Base-by-base conservation (phyloP, 2,888 invertebrate species). In the Agrochola litura region DNA sequence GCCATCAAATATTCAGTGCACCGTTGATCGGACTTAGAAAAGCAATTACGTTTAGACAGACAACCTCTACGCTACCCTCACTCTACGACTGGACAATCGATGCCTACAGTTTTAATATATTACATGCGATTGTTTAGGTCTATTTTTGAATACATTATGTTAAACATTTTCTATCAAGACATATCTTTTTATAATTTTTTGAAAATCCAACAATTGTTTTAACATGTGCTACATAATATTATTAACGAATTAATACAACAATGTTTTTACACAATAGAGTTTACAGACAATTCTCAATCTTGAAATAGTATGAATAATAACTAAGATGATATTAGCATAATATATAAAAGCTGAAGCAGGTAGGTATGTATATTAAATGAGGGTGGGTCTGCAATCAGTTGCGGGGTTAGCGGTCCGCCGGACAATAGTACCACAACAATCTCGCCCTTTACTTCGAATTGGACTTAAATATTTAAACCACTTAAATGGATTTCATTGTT, bases 401-500 rank as follows among this genome's bases (percentile, higher is more conserved):
- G 94, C 87, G 94, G 94, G 95, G 94, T 93, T 93, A 89, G 93
- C 93, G 93, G 93, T 93, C 92, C 91, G 91, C 81, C 93, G 95
- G 95, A 95, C 96, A 95, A 95, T 95, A 93, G 93, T 94, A 93
- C 94, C 95, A 95, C 96, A 96, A 95, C 95, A 95, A 96, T 95
- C 94, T 94, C 95, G 94, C 94, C 96, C 96, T 96, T 96, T 95
- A 93, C 94, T 93, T 95, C 92, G 91, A 93, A 96, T 96, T 96
- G 95, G 94, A 95, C 93, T 95, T 96, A 92, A 96, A 96, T 96
- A 96, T 96, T 96, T 95, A 96, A 95, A 94, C 92, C 93, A 93
- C 93, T 95, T 95, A 95, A 96, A 95, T 95, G 96, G 95, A 94
- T 96, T 96, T 95, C 96, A 95, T 95, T 96, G 95, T 95, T 92